Base-by-base conservation (phyloP, 2,888 invertebrate species). In the Esperia sulphurella region DNA sequence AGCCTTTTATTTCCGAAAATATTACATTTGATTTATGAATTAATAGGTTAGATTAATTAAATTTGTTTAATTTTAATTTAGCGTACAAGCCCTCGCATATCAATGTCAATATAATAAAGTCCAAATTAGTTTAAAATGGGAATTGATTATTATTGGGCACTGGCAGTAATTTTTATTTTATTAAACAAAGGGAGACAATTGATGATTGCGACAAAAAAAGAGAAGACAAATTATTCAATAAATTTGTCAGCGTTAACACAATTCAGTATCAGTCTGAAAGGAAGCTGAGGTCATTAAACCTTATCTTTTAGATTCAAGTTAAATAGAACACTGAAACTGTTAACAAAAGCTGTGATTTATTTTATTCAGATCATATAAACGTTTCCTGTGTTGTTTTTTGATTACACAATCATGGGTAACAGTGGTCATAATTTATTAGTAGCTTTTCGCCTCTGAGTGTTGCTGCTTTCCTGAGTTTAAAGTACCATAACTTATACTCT, bases 241-340 rank as follows among this genome's bases (percentile, higher is more conserved):
- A 51, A 47, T 48, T 21, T 53, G 60, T 61, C 59, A 58, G 59
- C 57, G 61, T 60, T 57, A 59, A 58, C 58, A 58, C 59, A 58
- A n/a, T n/a, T n/a, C 58, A 21, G 21, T 71, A 66, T 65, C 69
- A 70, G 59, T 61, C 50, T 60, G 58, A 69, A 51, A 71, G 83
- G 83, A 82, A 74, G 68, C 64, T 40, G 56, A 62, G 78, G 72
- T 77, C 72, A 64, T 60, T 64, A 71, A 21, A 66, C 78, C 71
- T 41, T 33, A 41, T 41, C 45, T 31, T 57, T 53, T 42, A 29
- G n/a, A 30, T 29, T 9, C 8, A 5, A 33, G 31, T 31, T 54
- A 62, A 64, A 61, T 70, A 58, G 66, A 48, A 43, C 59, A 57
- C 51, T 60, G 63, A 65, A 12, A 1, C 12, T 14, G 8, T 10